Percentiles rank a stretch among this genome's conserved stretches.
phyloP scores from a whole-genome alignment of 2,113 vertebrate genomes.

The Mustela lutreola region DNA sequence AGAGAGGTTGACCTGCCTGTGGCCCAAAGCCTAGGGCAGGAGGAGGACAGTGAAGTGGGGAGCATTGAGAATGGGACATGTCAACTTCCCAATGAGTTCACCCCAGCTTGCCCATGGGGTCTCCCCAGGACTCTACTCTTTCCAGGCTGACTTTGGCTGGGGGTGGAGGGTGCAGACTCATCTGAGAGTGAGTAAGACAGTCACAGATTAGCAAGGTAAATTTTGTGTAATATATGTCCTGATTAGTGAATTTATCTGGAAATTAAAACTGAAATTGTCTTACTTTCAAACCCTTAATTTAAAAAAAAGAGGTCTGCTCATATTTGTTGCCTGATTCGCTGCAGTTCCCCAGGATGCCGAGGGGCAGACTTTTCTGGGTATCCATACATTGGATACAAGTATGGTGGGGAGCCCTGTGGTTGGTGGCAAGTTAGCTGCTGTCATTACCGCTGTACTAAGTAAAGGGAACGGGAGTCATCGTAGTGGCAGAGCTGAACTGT shows the following conservation, averaged over 20 bases:
- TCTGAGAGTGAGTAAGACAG: not conserved
- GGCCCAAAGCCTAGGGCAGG: not conserved
- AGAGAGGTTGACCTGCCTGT: not conserved
- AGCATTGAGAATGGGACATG: not conserved
- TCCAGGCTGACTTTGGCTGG: not conserved
- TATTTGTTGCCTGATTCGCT: not conserved
- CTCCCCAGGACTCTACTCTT: not conserved
- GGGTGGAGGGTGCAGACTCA: not conserved
- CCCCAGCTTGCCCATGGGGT: rapidly evolving
- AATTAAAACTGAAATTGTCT: conserved; percentile 64
- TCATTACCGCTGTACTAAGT: not conserved
- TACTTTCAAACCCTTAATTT: not conserved
- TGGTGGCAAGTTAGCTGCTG: not conserved
- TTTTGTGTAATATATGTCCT: conserved; percentile 33
- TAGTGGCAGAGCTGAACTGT: not conserved
- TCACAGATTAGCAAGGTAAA: not conserved
- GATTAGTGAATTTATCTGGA: conserved; percentile 22
- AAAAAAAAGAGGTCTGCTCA: not conserved
- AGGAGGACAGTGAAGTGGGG: too few species aligned
- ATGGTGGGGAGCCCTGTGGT: not conserved
- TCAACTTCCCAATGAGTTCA: not conserved
- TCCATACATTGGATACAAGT: not conserved
- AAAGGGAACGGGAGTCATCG: not conserved
- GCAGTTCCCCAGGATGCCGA: not conserved
- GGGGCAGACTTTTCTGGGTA: not conserved